Base-by-base conservation (phyloP, 2,113 vertebrate genomes). In the Myrmecophaga tridactyla region DNA sequence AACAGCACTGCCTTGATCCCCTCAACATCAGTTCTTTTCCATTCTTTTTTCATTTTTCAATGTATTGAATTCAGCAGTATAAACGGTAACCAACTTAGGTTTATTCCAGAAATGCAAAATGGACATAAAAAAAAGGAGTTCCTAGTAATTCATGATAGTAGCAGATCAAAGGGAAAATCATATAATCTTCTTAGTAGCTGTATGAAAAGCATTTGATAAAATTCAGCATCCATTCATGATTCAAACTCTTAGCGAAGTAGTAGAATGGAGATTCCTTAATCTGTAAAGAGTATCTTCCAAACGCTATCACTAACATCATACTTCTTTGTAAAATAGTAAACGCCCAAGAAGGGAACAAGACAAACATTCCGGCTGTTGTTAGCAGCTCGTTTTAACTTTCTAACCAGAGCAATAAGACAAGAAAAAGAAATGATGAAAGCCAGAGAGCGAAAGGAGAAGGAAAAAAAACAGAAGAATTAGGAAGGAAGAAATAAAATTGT, bases 161-260 rank as follows among this genome's bases (percentile, higher is more conserved):
- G 17, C 46, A 90, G 25, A 70, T 84, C 84, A 91, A 89, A 95
- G 51, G 72, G 83, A 51, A 75, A 92, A 95, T 65, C 14, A 39
- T 89, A 67, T 96, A 12, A 41, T 92, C 31, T 92, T 36, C 31
- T 92, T 36, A 90, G 2, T 92, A 92, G 60, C 14, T 92, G 1
- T 10, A 65, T 39, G 90, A 56, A 96, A 92, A 53, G 6, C 12
- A 90, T 93, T 89, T 94, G 62, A 82, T 92, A 63, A 94, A 89
- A 92, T 92, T 88, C 34, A 92, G 4, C 34, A 85, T 86, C 7
- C 14, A 6, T 43, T 94, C 72, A 53, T 81, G 36, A 84, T 63
- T 78, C 87, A 87, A 93, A 87, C 23, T 78, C 27, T 56, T 73
- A 89, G 34, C 46, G 90, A 73, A 92, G 83, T 20, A 80, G n/a